These are phyloP conservation scores for Lethrus apterus DNA, from an alignment of 1,140 invertebrate genomes.

Conservation along the genomic window DNA sequence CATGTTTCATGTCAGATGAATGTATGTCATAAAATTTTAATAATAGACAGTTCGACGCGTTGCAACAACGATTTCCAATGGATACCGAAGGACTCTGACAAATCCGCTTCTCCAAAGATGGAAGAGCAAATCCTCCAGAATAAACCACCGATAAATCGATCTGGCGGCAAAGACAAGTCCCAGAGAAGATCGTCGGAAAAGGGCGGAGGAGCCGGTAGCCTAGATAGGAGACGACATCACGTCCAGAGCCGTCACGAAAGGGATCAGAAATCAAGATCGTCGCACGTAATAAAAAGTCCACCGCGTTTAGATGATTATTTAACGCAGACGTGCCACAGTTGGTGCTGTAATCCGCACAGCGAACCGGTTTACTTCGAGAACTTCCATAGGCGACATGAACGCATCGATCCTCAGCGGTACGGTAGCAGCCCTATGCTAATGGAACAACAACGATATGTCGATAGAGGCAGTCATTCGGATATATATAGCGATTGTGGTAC, in stretches of 20 bases:
- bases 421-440: constrained; percentile 41
- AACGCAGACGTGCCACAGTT: constrained; percentile 41
- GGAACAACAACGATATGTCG: constrained; percentile 26
- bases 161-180: constrained; percentile 28
- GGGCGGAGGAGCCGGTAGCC: constrained; percentile 43
- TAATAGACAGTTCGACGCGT: constrained; percentile 44
- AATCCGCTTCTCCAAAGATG: constrained; percentile 24
- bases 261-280: constrained; percentile 50
- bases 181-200: constrained; percentile 27
- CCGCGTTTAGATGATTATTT: constrained; percentile 39
- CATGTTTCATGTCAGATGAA: not conserved
- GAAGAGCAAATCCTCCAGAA: constrained; percentile 32
- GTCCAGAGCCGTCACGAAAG: constrained; percentile 42
- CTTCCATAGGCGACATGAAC: constrained; percentile 39
- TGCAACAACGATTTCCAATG: constrained; percentile 54
- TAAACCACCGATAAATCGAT: constrained; percentile 37
- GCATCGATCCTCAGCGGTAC: constrained; percentile 41
- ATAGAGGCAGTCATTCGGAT: constrained; percentile 38
- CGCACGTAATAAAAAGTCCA: constrained; percentile 41
- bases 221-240: constrained; percentile 45
- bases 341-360: constrained; percentile 41
- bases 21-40: not conserved
- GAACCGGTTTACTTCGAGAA: constrained; percentile 33
- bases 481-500: constrained; percentile 31
- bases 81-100: constrained; percentile 40